phyloP scores from a whole-genome alignment of 2,888 invertebrate genomes.

The Epinotia bilunana region DNA sequence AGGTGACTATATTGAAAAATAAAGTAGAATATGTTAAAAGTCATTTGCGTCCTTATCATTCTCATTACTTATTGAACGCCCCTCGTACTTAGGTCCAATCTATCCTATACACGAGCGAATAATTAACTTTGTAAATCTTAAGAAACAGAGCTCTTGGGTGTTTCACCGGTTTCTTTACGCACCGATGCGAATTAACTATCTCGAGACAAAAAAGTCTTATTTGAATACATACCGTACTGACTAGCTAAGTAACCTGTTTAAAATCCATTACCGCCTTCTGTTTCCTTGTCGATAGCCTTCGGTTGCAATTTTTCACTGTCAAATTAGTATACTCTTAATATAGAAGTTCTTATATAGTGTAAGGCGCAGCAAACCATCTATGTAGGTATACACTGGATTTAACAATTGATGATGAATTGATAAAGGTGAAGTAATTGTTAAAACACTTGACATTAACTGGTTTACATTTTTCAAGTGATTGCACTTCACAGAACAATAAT shows the following conservation, averaged over 20 bases:
- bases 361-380: neutral
- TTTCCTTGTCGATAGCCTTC: slow-evolving; percentile 36
- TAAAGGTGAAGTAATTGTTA: slow-evolving; percentile 11
- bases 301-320: slow-evolving; percentile 30
- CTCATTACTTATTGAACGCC: no score
- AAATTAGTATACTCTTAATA: neutral
- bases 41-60: no score
- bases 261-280: slow-evolving; percentile 15
- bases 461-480: slow-evolving; percentile 16
- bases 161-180: neutral
- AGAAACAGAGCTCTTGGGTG: neutral
- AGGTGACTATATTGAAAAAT: no score
- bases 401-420: neutral
- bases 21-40: no score
- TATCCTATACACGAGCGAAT: neutral
- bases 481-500: neutral
- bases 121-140: neutral
- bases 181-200: neutral
- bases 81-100: no score
- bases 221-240: slow-evolving; percentile 1
- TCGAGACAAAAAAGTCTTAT: neutral
- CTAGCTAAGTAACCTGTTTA: slow-evolving; percentile 14
- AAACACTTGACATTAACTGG: slow-evolving; percentile 17
- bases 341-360: neutral
- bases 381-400: neutral